Base-by-base conservation (phyloP, 37 sponge, comb jelly and placozoan species). In the Haliclona indistincta region DNA sequence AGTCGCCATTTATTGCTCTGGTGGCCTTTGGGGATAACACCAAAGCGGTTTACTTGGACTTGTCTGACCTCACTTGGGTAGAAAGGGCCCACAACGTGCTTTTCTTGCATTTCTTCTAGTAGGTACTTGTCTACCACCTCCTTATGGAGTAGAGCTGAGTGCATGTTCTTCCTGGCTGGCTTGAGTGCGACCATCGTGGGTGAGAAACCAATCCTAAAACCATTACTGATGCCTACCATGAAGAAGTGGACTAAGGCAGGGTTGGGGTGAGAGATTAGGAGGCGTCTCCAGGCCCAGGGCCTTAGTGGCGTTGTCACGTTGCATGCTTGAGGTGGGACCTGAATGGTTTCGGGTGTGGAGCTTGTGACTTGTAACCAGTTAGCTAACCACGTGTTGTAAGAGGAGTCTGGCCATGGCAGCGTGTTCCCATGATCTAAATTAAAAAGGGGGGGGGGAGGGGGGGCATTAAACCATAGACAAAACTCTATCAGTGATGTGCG, bases 1-100 rank as follows among this genome's bases (percentile, higher is more conserved):
- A 75, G 64, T 28, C 47, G 40, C 76, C 76, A 75, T 38, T 63
- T 60, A 32, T 26, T 41, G 36, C 25, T 11, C 32, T 75, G 22
- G 6, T 49, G 34, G 23, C 2, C 55, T 34, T 53, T 74, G 2
- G 74, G 74, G 43, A 74, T 74, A 5, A 58, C 74, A 1, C 74
- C 74, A 38, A 74, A 58, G 11, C 74, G 25, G 26, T 23, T 74
- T 8, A 58, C 6, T 4, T 28, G 47, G 3, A 32, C 41, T 11
- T 17, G 43, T 41, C 22, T 20, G 1, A 25, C 11, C 13, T 8
- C 39, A 13, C 13, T 36, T 15, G 17, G 17, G 29, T 8, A 8
- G 25, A 11, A 61, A 20, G 63, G 63, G 25, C 63, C 63, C 25
- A 29, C 63, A 10, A 61, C 23, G 25, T 61, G 42, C n/a, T 41